Conservation (phyloP, 92 coral and sea anemone genomes). For the Palythoa grandiflora region DNA sequence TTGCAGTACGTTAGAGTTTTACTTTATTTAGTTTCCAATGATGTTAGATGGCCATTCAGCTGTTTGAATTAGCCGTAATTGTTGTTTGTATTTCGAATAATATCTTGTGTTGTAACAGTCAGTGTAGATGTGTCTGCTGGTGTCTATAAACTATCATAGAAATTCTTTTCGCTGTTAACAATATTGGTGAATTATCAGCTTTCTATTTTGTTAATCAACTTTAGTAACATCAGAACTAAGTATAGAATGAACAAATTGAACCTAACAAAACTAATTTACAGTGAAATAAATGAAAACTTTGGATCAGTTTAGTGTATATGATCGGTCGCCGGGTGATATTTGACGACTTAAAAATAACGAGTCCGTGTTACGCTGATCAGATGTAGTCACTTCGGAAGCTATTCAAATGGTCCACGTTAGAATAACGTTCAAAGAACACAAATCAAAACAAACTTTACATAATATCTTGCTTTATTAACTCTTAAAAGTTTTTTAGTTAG, state of each 20-base stretch:
- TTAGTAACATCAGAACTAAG: neutral
- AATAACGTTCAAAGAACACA: neutral
- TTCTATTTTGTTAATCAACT: neutral
- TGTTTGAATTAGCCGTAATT: neutral
- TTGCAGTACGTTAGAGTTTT: slow-evolving; percentile 36
- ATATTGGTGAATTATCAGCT: neutral
- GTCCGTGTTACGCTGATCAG: neutral
- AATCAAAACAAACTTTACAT: neutral
- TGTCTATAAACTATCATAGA: neutral
- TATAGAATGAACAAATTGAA: neutral
- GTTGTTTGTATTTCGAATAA: slow-evolving; percentile 39
- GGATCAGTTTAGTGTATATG: neutral
- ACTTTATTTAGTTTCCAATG: slow-evolving; percentile 26
- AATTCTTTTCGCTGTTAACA: neutral
- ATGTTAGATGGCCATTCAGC: slow-evolving; percentile 7
- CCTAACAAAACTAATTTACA: neutral
- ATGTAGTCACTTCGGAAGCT: neutral
- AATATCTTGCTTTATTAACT: neutral
- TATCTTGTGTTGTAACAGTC: neutral
- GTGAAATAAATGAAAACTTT: neutral
- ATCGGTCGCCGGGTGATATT: neutral
- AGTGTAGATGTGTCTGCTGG: neutral
- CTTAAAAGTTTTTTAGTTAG: neutral
- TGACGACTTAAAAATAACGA: neutral
- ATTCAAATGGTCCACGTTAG: neutral